phyloP scores from a whole-genome alignment of 2,113 vertebrate genomes.

The Taxidea taxus region DNA sequence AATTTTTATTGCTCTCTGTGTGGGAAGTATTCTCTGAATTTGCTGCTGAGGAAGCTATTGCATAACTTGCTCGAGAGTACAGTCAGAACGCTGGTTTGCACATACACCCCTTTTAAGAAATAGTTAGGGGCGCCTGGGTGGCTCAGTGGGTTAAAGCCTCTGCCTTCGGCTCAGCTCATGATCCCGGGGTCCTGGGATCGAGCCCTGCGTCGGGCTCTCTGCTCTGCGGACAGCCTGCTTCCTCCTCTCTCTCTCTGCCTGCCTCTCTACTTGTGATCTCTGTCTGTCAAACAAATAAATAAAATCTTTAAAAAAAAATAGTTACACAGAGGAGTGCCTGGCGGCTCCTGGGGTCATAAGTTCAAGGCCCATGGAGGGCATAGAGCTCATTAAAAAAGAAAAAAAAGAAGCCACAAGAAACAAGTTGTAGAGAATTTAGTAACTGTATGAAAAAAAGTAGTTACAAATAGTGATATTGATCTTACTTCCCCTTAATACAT shows the following conservation, averaged over 20 bases:
- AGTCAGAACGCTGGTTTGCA: neutral
- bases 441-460: neutral
- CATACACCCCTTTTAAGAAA: neutral
- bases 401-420: neutral
- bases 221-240: too few relatives aligned
- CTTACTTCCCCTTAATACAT: neutral
- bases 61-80: neutral
- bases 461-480: rapidly evolving
- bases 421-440: neutral
- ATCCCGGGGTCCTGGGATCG: too few relatives aligned
- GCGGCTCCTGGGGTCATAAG: neutral
- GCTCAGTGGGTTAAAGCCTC: too few relatives aligned
- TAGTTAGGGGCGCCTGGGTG: too few relatives aligned
- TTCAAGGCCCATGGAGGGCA: neutral
- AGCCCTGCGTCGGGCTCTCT: too few relatives aligned
- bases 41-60: neutral
- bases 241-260: too few relatives aligned
- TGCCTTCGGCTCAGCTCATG: too few relatives aligned
- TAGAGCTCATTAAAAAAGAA: neutral
- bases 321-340: neutral
- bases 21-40: neutral
- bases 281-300: too few relatives aligned
- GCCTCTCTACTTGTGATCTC: too few relatives aligned
- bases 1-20: neutral
- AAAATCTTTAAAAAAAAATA: too few relatives aligned